phyloP scores from a whole-genome alignment of 2,888 invertebrate species.

The Eristalis tenax region DNA sequence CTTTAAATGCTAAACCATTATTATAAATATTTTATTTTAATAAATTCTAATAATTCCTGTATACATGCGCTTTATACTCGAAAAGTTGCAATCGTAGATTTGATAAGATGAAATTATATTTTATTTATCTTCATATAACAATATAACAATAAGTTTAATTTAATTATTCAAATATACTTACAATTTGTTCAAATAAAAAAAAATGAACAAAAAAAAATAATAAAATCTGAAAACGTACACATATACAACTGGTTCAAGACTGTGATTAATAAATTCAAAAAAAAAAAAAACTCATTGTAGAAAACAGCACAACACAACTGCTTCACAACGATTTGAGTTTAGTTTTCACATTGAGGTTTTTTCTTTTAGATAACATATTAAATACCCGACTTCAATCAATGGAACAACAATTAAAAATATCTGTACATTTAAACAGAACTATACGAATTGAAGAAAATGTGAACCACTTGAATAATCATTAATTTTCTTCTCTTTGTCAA shows the following conservation, averaged over 20 bases:
- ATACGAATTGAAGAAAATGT: no score
- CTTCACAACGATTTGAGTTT: not conserved
- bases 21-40: conserved; percentile 60
- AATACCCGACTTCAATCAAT: not conserved
- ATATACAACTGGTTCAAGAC: not conserved
- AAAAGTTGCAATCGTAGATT: conserved; percentile 33
- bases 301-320: not conserved
- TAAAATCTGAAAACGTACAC: not conserved
- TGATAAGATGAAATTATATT: conserved; percentile 42
- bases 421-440: not conserved
- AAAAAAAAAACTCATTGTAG: not conserved
- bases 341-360: not conserved
- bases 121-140: conserved; percentile 51
- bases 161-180: conserved; percentile 40
- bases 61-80: conserved; percentile 50
- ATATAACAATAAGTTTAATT: conserved; percentile 58
- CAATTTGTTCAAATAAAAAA: not conserved
- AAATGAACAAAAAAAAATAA: not conserved
- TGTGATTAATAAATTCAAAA: no score
- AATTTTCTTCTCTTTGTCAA: not conserved
- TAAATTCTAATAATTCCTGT: conserved; percentile 66
- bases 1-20: conserved; percentile 52
- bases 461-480: no score
- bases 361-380: not conserved
- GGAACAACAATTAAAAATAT: not conserved